Percentiles rank a stretch among this genome's conserved stretches.
Evolutionary conservation across 2,888 invertebrate genomes (phyloP).

Genomic region (Tetragonula carbonaria): DNA sequence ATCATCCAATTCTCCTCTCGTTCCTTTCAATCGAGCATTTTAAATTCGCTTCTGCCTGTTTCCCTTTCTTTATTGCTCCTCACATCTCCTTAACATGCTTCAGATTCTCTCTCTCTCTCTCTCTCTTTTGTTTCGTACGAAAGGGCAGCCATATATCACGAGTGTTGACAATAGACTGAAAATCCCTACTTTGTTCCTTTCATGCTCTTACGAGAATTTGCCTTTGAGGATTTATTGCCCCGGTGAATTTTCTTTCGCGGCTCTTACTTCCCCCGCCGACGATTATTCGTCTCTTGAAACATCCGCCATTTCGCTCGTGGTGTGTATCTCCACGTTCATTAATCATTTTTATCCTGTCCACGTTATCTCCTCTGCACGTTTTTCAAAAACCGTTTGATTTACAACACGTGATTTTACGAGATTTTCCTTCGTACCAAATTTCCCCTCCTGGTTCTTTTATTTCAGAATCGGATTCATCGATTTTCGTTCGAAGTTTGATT

Average conservation of each 20-base stretch:
- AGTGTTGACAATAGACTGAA: conserved; percentile 88
- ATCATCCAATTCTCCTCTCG: too few species aligned
- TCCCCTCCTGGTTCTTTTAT: too few species aligned
- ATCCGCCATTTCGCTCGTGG: conserved; percentile 49
- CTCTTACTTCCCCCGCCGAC: conserved; percentile 12
- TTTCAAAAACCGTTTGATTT: too few species aligned
- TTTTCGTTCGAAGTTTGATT: too few species aligned
- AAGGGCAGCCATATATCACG: conserved; percentile 87
- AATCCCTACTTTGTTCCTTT: conserved; percentile 89
- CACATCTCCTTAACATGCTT: conserved; percentile 90
- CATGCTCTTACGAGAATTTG: conserved; percentile 90
- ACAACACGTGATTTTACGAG: too few species aligned
- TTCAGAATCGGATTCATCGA: too few species aligned
- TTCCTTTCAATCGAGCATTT: too few species aligned
- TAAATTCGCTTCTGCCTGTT: conserved; percentile 82
- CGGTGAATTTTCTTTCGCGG: conserved; percentile 39
- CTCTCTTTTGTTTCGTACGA: conserved; percentile 88
- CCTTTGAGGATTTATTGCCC: conserved; percentile 84
- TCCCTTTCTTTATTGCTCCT: conserved; percentile 86
- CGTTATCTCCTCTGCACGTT: too few species aligned
- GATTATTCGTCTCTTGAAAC: conserved; percentile 11
- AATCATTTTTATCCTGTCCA: neutral
- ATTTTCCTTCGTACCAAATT: too few species aligned
- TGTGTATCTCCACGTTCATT: neutral
- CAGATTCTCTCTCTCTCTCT: conserved; percentile 87